Conservation (phyloP, 2,113 vertebrate species). For the Dipodomys ordii region DNA sequence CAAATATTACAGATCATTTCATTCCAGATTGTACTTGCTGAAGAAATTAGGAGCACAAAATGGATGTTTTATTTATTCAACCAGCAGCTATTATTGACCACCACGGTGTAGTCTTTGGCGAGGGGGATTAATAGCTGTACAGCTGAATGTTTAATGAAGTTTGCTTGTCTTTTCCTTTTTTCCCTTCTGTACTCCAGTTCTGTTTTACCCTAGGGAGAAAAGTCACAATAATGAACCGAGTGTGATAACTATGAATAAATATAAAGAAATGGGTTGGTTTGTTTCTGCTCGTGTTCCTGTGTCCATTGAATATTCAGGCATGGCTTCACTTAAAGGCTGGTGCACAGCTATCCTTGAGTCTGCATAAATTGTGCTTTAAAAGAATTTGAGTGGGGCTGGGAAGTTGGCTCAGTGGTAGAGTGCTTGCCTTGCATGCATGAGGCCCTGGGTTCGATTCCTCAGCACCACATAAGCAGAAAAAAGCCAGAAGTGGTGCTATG, state of each 20-base stretch:
- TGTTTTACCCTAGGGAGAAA: neutral
- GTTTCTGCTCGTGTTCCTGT: neutral
- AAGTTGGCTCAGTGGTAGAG: too few species aligned
- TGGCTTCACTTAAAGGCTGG: neutral
- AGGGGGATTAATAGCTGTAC: neutral
- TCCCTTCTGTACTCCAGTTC: neutral
- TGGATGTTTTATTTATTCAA: neutral
- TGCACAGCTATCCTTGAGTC: neutral
- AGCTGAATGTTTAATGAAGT: neutral
- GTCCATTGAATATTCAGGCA: neutral
- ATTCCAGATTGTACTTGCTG: neutral
- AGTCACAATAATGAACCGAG: conserved; percentile 7
- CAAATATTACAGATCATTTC: neutral
- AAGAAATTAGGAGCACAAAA: neutral
- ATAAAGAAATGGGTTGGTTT: neutral
- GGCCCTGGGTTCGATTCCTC: too few species aligned
- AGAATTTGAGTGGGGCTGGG: neutral
- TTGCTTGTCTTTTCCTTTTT: neutral
- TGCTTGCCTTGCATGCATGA: too few species aligned
- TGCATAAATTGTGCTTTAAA: conserved; percentile 14
- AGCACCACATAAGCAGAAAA: too few species aligned
- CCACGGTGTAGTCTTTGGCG: neutral
- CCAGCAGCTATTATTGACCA: fast-evolving
- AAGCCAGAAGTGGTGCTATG: too few species aligned
- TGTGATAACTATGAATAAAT: neutral